These are phyloP conservation scores for Miltochrista miniata DNA, from an alignment of 2,888 invertebrate genomes.

Conservation along the genomic window DNA sequence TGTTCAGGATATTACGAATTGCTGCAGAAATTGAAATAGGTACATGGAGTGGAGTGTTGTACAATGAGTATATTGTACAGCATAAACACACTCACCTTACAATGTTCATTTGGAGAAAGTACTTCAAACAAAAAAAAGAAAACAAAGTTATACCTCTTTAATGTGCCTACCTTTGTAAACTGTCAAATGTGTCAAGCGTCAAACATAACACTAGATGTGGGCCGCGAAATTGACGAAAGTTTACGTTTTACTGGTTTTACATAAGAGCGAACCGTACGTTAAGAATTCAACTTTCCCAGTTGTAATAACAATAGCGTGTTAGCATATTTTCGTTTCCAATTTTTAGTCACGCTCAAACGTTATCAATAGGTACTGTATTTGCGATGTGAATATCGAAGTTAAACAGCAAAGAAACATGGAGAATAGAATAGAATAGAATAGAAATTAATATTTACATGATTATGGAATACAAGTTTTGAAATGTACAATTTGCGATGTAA, in stretches of 20 bases:
- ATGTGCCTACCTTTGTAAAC: too few relatives aligned
- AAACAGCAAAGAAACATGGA: too few relatives aligned
- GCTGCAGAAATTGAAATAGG: too few relatives aligned
- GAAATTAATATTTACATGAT: too few relatives aligned
- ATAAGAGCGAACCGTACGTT: constrained; percentile 34
- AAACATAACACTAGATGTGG: constrained; percentile 16
- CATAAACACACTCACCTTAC: not conserved
- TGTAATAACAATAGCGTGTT: constrained; percentile 39
- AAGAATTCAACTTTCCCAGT: constrained; percentile 40
- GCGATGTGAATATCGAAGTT: constrained; percentile 12
- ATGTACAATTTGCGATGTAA: too few relatives aligned
- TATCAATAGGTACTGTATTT: too few relatives aligned
- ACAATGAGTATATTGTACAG: too few relatives aligned
- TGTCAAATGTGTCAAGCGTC: constrained; percentile 20
- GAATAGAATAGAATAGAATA: too few relatives aligned
- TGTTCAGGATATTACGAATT: too few relatives aligned
- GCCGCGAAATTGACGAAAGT: constrained; percentile 35
- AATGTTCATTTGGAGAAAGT: not conserved
- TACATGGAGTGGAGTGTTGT: too few relatives aligned
- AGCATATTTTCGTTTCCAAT: constrained; percentile 35
- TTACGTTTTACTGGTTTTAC: constrained; percentile 37
- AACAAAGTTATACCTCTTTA: too few relatives aligned
- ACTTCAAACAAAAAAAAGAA: not conserved
- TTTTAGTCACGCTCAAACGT: constrained; percentile 29
- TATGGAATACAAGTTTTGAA: too few relatives aligned